A percentile compares a stretch with the other conserved stretches of the same genome.
Evolutionary conservation across 2,797 vertebrate species (phyloP).

Genomic region (Pteronotus mesoamericanus): DNA sequence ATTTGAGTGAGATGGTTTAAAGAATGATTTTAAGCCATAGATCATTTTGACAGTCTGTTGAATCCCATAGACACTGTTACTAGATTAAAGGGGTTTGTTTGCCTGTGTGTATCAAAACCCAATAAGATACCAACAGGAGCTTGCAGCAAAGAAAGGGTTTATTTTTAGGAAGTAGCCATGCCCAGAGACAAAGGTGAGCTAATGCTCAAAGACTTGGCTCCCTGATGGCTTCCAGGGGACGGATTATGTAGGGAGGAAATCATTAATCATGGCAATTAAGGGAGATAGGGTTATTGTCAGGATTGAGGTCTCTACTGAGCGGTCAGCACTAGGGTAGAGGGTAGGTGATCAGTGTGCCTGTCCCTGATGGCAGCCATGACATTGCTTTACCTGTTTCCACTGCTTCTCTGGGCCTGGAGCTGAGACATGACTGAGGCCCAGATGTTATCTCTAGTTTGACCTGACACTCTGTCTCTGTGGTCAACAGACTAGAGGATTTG

Average conservation of each 20-base stretch:
- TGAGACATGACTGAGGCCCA: background rate
- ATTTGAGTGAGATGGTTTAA: background rate
- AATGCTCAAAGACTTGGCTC: background rate
- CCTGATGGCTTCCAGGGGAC: background rate
- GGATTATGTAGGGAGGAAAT: background rate
- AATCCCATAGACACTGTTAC: background rate
- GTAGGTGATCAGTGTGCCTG: background rate
- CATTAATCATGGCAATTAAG: background rate
- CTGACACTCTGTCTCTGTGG: background rate
- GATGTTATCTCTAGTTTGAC: background rate
- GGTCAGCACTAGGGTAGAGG: background rate
- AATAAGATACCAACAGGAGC: background rate
- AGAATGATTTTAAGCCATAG: background rate
- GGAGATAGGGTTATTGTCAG: background rate
- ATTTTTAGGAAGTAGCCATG: background rate
- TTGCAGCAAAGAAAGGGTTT: background rate
- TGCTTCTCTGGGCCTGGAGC: background rate
- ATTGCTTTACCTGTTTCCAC: background rate
- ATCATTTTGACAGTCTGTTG: background rate
- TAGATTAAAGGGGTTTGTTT: background rate
- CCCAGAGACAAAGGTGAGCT: background rate
- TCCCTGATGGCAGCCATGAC: background rate
- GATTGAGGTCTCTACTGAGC: background rate
- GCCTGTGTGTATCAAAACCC: background rate
- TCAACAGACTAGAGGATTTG: background rate